phyloP scores from a whole-genome alignment of 2,888 invertebrate genomes.

The Lamellibrachia satsuma region DNA sequence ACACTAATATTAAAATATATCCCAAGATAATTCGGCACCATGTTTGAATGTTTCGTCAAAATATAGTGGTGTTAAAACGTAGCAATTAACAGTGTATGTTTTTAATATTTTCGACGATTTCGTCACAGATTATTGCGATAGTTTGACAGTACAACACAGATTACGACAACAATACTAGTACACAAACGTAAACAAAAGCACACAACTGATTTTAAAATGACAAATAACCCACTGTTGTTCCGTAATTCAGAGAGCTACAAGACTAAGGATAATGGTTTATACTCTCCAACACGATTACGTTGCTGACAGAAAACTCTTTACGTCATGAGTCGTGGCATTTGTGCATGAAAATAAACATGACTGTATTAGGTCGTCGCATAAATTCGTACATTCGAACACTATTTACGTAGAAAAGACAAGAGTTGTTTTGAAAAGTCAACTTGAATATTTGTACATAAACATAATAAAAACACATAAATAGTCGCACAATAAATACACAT shows the following conservation, averaged over 20 bases:
- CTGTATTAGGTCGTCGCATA: not conserved
- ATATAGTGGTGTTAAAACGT: not conserved
- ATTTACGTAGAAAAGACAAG: not conserved
- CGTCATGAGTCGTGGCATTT: not conserved
- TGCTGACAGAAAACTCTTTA: not conserved
- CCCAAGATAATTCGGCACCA: not conserved
- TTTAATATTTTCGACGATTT: not conserved
- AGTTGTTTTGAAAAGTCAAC: not conserved
- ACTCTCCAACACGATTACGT: not conserved
- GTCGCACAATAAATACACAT: too few relatives aligned
- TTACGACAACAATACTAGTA: not conserved
- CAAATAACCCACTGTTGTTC: not conserved
- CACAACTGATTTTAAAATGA: not conserved
- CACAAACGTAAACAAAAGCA: not conserved
- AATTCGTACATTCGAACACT: not conserved
- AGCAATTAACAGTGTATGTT: not conserved
- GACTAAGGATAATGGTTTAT: not conserved
- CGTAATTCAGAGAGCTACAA: not conserved
- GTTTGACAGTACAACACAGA: not conserved
- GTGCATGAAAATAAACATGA: not conserved
- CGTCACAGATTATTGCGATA: not conserved
- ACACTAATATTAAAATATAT: not conserved
- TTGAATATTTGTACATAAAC: not conserved
- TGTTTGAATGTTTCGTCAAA: not conserved
- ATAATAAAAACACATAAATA: not conserved